Conservation (phyloP, 2,113 vertebrate species). For the Platysteira castanea region DNA sequence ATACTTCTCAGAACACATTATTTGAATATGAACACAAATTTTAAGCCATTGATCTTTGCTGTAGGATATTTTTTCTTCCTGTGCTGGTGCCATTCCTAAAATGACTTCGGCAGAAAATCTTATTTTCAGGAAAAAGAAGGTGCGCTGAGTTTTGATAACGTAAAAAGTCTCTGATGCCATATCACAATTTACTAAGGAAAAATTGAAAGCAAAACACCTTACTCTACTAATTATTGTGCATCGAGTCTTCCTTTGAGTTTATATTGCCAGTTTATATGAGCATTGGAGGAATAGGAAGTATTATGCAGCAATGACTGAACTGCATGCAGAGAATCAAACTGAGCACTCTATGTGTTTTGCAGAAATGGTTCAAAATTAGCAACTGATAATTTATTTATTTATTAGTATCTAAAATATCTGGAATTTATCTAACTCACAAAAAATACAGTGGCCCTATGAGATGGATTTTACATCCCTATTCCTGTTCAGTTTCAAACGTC, state of each 20-base stretch:
- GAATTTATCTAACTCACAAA: neutral
- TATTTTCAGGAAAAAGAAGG: conserved; percentile 40
- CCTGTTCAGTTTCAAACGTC: neutral
- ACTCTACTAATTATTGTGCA: conserved; percentile 37
- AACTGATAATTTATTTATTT: neutral
- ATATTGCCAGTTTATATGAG: conserved; percentile 15
- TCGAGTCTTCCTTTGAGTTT: conserved; percentile 31
- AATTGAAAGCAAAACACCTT: conserved; percentile 26
- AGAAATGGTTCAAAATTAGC: neutral
- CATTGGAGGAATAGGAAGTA: neutral
- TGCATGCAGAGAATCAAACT: neutral
- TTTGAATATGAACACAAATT: neutral
- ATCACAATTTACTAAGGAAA: conserved; percentile 3
- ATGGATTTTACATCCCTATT: neutral
- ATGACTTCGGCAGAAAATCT: neutral
- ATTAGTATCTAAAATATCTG: neutral
- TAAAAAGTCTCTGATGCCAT: neutral
- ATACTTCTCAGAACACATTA: neutral
- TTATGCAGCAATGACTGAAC: conserved; percentile 9
- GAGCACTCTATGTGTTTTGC: neutral
- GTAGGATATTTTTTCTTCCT: neutral
- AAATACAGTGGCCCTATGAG: neutral
- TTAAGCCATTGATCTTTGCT: neutral
- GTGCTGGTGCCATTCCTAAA: neutral
- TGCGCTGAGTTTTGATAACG: neutral